Conservation (phyloP, 2,113 vertebrate genomes). For the Chitala chitala region DNA sequence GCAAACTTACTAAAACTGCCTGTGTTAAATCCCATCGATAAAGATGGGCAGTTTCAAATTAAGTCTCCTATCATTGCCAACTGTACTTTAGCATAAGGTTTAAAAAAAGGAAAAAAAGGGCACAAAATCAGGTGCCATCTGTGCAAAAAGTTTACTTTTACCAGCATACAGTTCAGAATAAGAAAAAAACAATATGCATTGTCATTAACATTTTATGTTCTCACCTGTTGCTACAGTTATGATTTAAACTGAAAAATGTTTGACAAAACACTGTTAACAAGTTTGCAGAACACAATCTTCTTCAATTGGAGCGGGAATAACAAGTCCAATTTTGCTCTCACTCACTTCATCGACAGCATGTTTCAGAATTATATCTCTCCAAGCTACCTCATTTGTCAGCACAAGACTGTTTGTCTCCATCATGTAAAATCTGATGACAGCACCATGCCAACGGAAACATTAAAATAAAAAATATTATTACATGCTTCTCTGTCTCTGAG, state of each 20-base stretch:
- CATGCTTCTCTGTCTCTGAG: too few relatives aligned
- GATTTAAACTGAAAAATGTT: constrained; percentile 17
- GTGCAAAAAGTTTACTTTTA: neutral
- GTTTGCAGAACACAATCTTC: constrained; percentile 13
- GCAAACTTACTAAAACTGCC: neutral
- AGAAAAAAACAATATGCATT: neutral
- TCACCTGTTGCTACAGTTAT: neutral
- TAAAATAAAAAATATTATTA: neutral
- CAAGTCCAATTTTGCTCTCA: constrained; percentile 23
- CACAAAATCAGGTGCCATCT: neutral
- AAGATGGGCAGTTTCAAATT: neutral
- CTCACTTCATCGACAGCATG: constrained; percentile 20
- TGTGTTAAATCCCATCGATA: constrained; percentile 11
- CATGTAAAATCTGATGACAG: constrained; percentile 10
- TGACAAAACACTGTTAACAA: constrained; percentile 16
- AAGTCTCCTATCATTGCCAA: neutral
- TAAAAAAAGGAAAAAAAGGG: neutral
- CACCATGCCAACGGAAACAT: neutral
- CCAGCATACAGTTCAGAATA: neutral
- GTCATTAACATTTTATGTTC: too few relatives aligned
- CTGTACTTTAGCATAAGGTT: neutral
- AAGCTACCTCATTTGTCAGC: constrained; percentile 8
- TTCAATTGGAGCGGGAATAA: constrained; percentile 5
- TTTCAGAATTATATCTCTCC: constrained; percentile 2
- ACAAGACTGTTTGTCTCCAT: constrained; percentile 17